Base-by-base conservation (phyloP, 92 coral and sea anemone genomes). In the Paragorgia papillata region DNA sequence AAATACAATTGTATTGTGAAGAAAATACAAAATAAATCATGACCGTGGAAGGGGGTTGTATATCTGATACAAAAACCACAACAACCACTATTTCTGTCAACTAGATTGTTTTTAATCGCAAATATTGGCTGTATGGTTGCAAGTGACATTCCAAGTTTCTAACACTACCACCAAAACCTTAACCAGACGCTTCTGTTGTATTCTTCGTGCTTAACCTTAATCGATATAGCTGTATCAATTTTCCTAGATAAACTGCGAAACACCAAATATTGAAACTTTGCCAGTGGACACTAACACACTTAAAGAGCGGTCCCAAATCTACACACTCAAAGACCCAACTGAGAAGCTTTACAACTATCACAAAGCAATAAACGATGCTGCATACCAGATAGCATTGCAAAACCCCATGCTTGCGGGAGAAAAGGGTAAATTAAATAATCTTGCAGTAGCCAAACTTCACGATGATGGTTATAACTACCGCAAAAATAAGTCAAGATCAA, bases 291-390 rank as follows among this genome's bases (percentile, higher is more conserved):
- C 19, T 62, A 46, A 46, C 33, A 31, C 27, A 26, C 44, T 62
- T 29, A 62, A 62, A 62, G 69, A 62, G 15, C 69, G 27, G 69
- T 41, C 65, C 5, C 5, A 62, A n/a, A 79, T 79, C 57, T 79
- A 79, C 76, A 37, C 49, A 29, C 21, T 39, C 49, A 25, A 31
- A 31, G 18, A 80, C 41, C 49, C 84, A 54, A 53, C 35, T 44
- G 43, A 57, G 53, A 55, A 60, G 34, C 62, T 80, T 21, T 81
- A 80, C 43, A 80, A 64, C 19, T 86, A 77, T 37, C 77, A 75
- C 6, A 82, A 62, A 50, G 79, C 86, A 70, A 37, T 86, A 40
- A 86, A 82, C 78, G 78, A 82, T 12, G 90, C 84, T 26, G 84
- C 87, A 44, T 82, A 69, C 77, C 65, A 82, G 21, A 30, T 86